Conservation (phyloP, 2,888 invertebrate genomes). For the Dilophus febrilis region DNA sequence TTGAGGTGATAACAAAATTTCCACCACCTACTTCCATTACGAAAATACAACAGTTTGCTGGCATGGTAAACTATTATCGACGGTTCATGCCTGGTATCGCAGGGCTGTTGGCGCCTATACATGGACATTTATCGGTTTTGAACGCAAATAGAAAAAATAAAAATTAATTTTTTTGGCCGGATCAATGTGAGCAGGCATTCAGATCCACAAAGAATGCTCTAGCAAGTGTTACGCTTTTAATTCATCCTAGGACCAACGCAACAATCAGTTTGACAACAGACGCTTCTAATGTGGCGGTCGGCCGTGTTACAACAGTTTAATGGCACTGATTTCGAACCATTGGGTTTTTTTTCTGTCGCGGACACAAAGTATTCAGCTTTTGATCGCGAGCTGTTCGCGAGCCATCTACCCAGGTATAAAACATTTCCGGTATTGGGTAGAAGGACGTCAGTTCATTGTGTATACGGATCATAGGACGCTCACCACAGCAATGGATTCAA, state of each 20-base stretch:
- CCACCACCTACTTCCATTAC: slow-evolving; percentile 1
- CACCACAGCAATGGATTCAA: slow-evolving; percentile 5
- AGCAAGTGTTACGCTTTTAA: not conserved
- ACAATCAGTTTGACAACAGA: no score
- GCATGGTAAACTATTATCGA: not conserved
- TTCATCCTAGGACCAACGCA: no score
- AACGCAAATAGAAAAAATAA: not conserved
- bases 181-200: not conserved
- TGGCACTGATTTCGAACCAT: slow-evolving; percentile 11
- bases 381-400: no score
- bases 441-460: no score
- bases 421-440: no score
- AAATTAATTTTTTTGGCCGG: not conserved
- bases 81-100: not conserved
- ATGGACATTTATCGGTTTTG: not conserved
- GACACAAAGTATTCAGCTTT: no score
- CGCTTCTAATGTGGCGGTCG: not conserved
- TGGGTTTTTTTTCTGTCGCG: slow-evolving; percentile 15
- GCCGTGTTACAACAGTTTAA: not conserved
- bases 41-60: slow-evolving; percentile 2
- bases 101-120: not conserved
- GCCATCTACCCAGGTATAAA: no score
- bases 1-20: slow-evolving; percentile 1
- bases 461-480: no score
- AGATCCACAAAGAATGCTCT: not conserved